Percentiles rank a stretch among this genome's conserved stretches.
phyloP scores from a whole-genome alignment of 2,797 vertebrate species.

The Anguilla pacifica region DNA sequence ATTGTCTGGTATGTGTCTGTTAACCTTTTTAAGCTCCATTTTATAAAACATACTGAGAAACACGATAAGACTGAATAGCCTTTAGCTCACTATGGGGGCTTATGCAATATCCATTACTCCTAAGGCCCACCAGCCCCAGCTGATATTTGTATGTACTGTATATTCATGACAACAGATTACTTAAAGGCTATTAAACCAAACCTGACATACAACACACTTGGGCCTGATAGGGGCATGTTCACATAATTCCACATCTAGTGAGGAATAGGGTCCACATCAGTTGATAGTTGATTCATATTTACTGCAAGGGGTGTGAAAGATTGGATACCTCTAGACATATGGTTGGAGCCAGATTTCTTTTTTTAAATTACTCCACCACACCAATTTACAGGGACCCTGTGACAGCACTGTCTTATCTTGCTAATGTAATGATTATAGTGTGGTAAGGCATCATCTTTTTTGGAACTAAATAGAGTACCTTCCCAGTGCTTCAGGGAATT shows the following conservation, averaged over 20 bases:
- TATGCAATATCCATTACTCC: background rate
- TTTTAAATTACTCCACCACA: slow-evolving; percentile 21
- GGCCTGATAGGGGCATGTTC: slow-evolving; percentile 11
- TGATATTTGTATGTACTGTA: background rate
- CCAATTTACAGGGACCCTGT: slow-evolving; percentile 24
- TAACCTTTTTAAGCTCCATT: too few relatives aligned
- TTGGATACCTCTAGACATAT: background rate
- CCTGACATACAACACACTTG: slow-evolving; percentile 14
- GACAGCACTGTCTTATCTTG: slow-evolving; percentile 3
- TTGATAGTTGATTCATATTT: slow-evolving; percentile 28
- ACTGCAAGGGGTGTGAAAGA: slow-evolving; percentile 21
- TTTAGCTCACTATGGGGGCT: too few relatives aligned
- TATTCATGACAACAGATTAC: slow-evolving; percentile 19
- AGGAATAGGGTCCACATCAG: slow-evolving; percentile 4
- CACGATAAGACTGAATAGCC: too few relatives aligned
- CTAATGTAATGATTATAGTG: slow-evolving; percentile 13
- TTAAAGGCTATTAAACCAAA: slow-evolving; percentile 24
- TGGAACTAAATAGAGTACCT: background rate
- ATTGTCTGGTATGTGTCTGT: too few relatives aligned
- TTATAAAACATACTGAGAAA: too few relatives aligned
- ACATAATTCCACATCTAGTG: slow-evolving; percentile 6
- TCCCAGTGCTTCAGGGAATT: background rate
- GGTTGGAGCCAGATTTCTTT: background rate
- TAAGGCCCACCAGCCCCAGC: background rate
- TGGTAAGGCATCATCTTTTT: slow-evolving; percentile 5